These are phyloP conservation scores for Matsumyia berberina DNA, from an alignment of 2,888 invertebrate genomes.

Conservation along the genomic window DNA sequence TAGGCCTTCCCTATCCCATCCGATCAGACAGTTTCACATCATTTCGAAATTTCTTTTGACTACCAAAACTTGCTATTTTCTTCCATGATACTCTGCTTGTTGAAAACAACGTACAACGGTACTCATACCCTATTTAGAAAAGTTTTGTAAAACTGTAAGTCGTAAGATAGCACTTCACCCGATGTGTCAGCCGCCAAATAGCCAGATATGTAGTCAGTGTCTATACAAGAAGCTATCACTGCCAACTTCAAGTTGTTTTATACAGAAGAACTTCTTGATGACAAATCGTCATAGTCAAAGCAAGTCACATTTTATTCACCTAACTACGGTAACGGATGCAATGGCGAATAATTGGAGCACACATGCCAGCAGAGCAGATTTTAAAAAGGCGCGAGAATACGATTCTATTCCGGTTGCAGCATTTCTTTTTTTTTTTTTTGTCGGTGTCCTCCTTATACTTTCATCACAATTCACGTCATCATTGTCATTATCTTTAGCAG, in stretches of 20 bases:
- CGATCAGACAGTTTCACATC: too few species aligned
- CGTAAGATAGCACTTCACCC: not conserved
- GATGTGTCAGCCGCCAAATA: slow-evolving; percentile 18
- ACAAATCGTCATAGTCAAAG: slow-evolving; percentile 48
- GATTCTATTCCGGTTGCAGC: slow-evolving; percentile 44
- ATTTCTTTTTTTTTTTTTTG: slow-evolving; percentile 11
- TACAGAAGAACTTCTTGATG: slow-evolving; percentile 11
- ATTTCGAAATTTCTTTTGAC: too few species aligned
- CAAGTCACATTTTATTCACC: slow-evolving; percentile 55
- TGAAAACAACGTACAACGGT: not conserved
- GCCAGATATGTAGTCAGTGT: slow-evolving; percentile 8
- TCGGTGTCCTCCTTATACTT: slow-evolving; percentile 24
- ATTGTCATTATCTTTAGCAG: slow-evolving; percentile 9
- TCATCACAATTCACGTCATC: slow-evolving; percentile 27
- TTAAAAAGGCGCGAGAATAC: slow-evolving; percentile 8
- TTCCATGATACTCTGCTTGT: too few species aligned
- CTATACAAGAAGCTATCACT: slow-evolving; percentile 15
- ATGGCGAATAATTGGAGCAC: slow-evolving; percentile 65
- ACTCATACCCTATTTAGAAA: not conserved
- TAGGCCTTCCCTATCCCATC: too few species aligned
- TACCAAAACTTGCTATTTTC: too few species aligned
- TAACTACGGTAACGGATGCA: slow-evolving; percentile 28
- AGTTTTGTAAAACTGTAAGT: slow-evolving; percentile 3
- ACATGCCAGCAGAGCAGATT: slow-evolving; percentile 27
- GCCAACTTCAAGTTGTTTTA: slow-evolving; percentile 34